Evolutionary conservation across 2,113 vertebrate species (phyloP), one percentile per base, ranked within the genome.

Genomic region (Sander lucioperca): DNA sequence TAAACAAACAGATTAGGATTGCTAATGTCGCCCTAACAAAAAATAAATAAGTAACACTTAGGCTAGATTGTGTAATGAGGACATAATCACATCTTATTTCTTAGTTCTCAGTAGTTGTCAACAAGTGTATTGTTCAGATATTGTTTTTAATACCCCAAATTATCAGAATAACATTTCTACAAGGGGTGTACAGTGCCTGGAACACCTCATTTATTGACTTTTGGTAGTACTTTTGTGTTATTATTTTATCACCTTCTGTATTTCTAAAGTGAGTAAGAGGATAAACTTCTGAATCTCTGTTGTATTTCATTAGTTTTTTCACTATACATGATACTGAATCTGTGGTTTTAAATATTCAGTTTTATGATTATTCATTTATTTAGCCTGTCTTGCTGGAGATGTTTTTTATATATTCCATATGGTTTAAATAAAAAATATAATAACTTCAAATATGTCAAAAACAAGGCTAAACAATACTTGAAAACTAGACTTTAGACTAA

Each of bases 101-200:
- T 25, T 39, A 3, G 13, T 39, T 56, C 2, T 56, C 13, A 54
- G 1, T 6, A 33, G 23, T 18, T 43, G 16, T n/a, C 21, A 78
- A 1, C 48, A 27, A 47, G 19, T 50, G 19, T 13, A 3, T 2
- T 19, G 4, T 2, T 16, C 19, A 33, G 1, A 13, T 45, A 0
- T n/a, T 19, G 30, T 56, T 56, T 61, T 51, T 23, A 19, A 47
- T 65, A 7, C 18, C 4, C 1, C 2, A 25, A 77, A 15, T 23
- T 21, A n/a, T 10, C 13, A 62, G 25, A 47, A 39, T 36, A 9
- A 5, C 2, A 39, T 47, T 19, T 48, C 21, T 23, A 14, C 57
- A 27, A 16, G 3, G 12, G 64, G 4, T 5, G 27, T 3, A 39
- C 4, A n/a, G 23, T 3, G 21, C 0, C 2, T 14, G 1, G 1